Conservation (phyloP, 2,113 vertebrate species). For the Ciconia boyciana region DNA sequence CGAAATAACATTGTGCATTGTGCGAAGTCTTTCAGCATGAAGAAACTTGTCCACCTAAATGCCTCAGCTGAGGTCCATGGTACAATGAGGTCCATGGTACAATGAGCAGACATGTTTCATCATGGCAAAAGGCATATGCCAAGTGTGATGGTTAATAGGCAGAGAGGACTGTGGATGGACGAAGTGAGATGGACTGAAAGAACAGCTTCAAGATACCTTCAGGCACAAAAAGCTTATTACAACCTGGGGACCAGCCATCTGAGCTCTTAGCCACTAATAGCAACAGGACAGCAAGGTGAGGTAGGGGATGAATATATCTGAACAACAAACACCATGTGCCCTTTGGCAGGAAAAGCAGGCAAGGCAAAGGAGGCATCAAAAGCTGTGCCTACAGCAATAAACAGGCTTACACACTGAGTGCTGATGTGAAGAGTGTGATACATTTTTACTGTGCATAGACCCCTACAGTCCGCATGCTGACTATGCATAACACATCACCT, state of each 20-base stretch:
- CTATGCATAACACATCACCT: background rate
- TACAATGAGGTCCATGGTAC: background rate
- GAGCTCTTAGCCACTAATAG: background rate
- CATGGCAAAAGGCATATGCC: background rate
- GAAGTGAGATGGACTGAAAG: background rate
- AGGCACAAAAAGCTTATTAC: background rate
- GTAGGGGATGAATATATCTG: background rate
- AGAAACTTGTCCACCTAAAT: background rate
- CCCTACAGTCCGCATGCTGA: background rate
- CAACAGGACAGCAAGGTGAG: background rate
- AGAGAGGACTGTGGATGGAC: background rate
- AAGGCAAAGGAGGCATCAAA: background rate
- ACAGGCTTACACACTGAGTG: background rate
- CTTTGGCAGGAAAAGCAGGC: background rate
- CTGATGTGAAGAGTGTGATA: background rate
- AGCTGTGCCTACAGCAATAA: background rate
- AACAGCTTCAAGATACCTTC: background rate
- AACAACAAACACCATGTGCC: rapidly evolving
- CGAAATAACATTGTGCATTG: background rate
- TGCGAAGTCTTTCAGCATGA: background rate
- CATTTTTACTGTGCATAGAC: background rate
- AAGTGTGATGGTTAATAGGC: background rate
- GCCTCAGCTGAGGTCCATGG: background rate
- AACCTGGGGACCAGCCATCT: background rate
- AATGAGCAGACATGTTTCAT: background rate